A percentile compares a stretch with the other conserved stretches of the same genome.
These are phyloP conservation scores for Melanotaenia nigrans DNA, from an alignment of 2,797 vertebrate genomes.

Conservation along the genomic window DNA sequence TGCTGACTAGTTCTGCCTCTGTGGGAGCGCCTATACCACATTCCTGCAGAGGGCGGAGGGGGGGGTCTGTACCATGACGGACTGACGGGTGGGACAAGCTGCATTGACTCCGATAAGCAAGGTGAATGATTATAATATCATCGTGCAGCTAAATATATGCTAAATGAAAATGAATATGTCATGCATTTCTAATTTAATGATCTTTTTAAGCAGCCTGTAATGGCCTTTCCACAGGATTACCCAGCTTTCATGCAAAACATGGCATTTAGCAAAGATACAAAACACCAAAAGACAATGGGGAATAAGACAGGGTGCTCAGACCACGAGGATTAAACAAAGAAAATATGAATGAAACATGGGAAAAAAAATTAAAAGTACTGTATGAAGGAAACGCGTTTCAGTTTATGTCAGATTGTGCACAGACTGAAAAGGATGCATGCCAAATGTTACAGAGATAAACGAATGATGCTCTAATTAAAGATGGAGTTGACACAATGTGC, in stretches of 20 bases:
- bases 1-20: constrained; percentile 59
- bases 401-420: no score
- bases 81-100: constrained; percentile 51
- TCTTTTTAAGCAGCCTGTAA: constrained; percentile 17
- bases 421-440: constrained; percentile 51
- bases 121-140: constrained; percentile 38
- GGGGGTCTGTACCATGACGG: background rate
- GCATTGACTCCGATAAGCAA: constrained; percentile 43
- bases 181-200: constrained; percentile 45
- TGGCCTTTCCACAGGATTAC: constrained; percentile 44
- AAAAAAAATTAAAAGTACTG: background rate
- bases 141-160: constrained; percentile 14
- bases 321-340: constrained; percentile 45
- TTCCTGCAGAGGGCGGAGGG: constrained; percentile 76
- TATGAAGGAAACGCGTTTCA: no score
- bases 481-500: constrained; percentile 10
- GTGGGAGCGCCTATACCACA: constrained; percentile 67
- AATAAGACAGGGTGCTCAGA: constrained; percentile 38
- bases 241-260: constrained; percentile 61
- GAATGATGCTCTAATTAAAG: constrained; percentile 34
- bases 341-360: constrained; percentile 31
- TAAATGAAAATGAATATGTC: constrained; percentile 46
- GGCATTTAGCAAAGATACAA: constrained; percentile 56
- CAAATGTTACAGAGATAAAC: constrained; percentile 50
- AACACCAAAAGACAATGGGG: constrained; percentile 36